Evolutionary conservation across 2,113 vertebrate species (phyloP), one percentile per base, ranked within the genome.

Genomic region (Coreoperca whiteheadi): DNA sequence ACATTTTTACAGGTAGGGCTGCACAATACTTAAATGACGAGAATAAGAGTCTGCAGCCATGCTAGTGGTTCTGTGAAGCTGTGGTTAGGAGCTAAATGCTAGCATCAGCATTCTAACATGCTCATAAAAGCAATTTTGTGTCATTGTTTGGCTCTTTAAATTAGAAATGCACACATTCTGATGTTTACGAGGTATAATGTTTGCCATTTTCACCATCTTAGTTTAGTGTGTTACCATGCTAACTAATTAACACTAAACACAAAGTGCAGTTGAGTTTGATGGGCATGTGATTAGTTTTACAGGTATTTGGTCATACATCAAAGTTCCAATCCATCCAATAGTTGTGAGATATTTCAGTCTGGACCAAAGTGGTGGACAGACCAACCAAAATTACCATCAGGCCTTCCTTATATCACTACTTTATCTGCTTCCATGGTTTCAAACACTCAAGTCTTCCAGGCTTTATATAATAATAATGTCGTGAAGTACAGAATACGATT

Each of bases 381-480:
- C 25, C 23, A 21, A 14, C 21, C 6, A 46, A 41, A 23, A 20
- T 41, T 18, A 2, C 9, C 32, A 43, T 59, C 32, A 30, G 37
- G 21, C 12, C 68, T 66, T 54, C 66, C 10, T 64, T 74, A 56
- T 2, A 39, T 37, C 4, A 18, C 8, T 25, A 28, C 30, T 37
- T 56, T 46, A 46, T 41, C 21, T 60, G 60, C 51, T 11, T 2
- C 39, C 28, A 5, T 43, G 50, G 43, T 71, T 66, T 70, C 25
- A 56, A 48, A 37, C 18, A 41, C 20, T 10, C 32, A 66, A 28
- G 46, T 83, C 59, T 34, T 61, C 71, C 60, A 25, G 54, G 34
- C 77, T 81, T 83, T 74, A 90, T 78, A 77, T 65, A 79, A 73
- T 46, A 67, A 76, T 46, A 82, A 85, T 74, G 61, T 77, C 61